Evolutionary conservation across 2,113 vertebrate genomes (phyloP).

Genomic region (Rutilus rutilus): DNA sequence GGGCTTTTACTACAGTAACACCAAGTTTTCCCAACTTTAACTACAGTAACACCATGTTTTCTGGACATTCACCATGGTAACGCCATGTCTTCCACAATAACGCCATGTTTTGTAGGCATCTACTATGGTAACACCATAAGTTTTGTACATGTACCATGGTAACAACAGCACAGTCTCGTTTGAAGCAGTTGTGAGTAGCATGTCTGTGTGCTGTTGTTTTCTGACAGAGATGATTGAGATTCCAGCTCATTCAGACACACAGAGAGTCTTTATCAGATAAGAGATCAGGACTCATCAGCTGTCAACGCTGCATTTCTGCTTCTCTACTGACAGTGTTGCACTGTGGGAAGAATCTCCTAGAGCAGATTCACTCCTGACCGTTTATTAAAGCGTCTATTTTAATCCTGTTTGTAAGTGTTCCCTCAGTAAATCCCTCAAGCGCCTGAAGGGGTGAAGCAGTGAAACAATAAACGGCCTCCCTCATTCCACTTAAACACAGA

Average conservation of each 20-base stretch:
- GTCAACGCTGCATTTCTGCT: neutral
- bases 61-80: neutral
- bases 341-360: neutral
- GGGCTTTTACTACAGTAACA: neutral
- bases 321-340: neutral
- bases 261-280: neutral
- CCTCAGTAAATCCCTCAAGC: slow-evolving; percentile 4
- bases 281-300: slow-evolving; percentile 2
- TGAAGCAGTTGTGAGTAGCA: too few species aligned
- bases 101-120: neutral
- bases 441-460: neutral
- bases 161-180: neutral
- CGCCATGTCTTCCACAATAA: neutral
- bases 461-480: slow-evolving; percentile 21
- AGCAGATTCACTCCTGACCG: neutral
- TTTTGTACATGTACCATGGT: neutral
- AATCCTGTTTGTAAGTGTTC: neutral
- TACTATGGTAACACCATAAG: neutral
- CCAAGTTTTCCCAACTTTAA: accelerated
- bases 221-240: neutral
- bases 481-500: neutral
- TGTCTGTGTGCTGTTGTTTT: neutral
- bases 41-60: neutral
- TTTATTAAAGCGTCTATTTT: slow-evolving; percentile 19
- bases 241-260: neutral